Base-by-base conservation (phyloP, 2,113 vertebrate genomes). In the Proterorhinus semilunaris region DNA sequence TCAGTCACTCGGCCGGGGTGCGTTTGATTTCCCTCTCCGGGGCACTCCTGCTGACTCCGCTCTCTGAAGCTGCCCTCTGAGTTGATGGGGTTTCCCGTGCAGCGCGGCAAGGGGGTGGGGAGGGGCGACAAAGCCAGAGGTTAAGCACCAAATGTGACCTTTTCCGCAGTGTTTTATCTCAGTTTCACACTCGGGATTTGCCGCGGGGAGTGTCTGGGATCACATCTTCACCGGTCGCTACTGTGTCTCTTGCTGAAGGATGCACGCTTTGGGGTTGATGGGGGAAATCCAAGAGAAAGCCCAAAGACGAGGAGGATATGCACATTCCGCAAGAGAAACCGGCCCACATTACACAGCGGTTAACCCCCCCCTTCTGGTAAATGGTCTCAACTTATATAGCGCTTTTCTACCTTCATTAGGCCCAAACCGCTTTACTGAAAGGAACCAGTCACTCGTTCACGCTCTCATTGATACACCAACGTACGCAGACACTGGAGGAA, bases 1-100 rank as follows among this genome's bases (percentile, higher is more conserved):
- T 83, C 74, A 81, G 69, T 79, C 79, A 78, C 84, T 16, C 80
- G 66, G 76, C 75, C 51, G 77, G 80, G 74, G 65, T 69, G 74
- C 44, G 42, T 74, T 80, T 75, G 81, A 83, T 69, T 83, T 58
- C 53, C 53, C 45, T 10, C 42, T 69, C 15, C 45, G 43, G 8
- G 74, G 63, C 74, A 57, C 83, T 52, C 62, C 69, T 50, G 72
- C 65, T 80, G 76, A 71, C 70, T 76, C 44, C 61, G 69, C 51
- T 55, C 53, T 74, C 65, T 83, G 66, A 79, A 66, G 76, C 54
- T 27, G 47, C 72, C 43, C 61, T 59, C 63, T 36, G 57, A 42
- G 67, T 71, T 68, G 78, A 75, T 71, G 62, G 71, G 66, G 54
- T 68, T 36, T 59, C 68, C 82, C 42, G n/a, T 10, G 74, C 63